Base-by-base conservation (phyloP, 1,140 invertebrate genomes). In the Nasonia giraulti region DNA sequence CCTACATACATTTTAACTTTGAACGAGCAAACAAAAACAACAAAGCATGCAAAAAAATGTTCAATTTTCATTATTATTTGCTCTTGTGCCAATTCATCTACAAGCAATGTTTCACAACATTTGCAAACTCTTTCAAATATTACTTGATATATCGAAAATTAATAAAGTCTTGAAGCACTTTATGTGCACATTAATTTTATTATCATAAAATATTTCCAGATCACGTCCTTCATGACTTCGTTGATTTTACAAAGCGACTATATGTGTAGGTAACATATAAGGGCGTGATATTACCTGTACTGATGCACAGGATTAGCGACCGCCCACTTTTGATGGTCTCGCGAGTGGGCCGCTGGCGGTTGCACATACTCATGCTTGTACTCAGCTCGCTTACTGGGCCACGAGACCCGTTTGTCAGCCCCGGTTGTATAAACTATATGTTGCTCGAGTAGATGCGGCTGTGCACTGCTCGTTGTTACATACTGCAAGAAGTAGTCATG, bases 291-390 rank as follows among this genome's bases (percentile, higher is more conserved):
- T 55, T 69, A 95, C 94, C 94, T 94, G 86, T 95, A 95, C 87
- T 94, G 94, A 88, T 95, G 94, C 74, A 94, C 91, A 62, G 93
- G 93, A 86, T 94, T 94, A 14, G 94, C 91, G 82, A 95, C 94
- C 33, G 94, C 92, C 88, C 94, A 94, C 87, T 94, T 94, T 68
- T 93, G 92, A 82, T 93, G 92, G 31, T 93, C 92, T 87, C 92
- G 94, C 12, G 94, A 94, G 88, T 95, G 95, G 37, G 95, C 95
- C 73, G 94, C 94, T 55, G 95, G 95, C 75, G 95, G 95, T 89
- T 95, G 95, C 47, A 95, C 93, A 87, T 95, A 95, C 44, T 95
- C 95, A 84, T 94, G 93, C 55, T 94, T 94, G 82, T 92, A 93
- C 10, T 94, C 92, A 6, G 93, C 88, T 75, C 94, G 91, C 86